Base-by-base conservation (phyloP, 2,888 invertebrate species). In the Agrenia bidenticulata region DNA sequence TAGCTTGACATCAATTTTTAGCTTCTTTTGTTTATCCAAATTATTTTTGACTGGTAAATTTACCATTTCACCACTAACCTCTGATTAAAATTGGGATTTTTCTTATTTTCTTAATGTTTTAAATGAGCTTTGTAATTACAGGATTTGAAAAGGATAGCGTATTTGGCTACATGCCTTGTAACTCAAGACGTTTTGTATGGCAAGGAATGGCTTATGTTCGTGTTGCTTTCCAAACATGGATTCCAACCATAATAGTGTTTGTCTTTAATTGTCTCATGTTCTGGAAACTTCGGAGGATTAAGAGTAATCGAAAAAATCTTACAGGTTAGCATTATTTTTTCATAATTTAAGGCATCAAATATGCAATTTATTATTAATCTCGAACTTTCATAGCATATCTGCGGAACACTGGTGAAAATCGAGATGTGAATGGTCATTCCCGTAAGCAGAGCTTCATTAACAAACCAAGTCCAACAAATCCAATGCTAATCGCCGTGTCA, bases 141-240 rank as follows among this genome's bases (percentile, higher is more conserved):
- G 80, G 80, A n/a, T 80, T 80, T 62, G 80, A 80, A 64, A 78
- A 78, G 9, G 80, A 80, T 64, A 80, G 80, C 67, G 78, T 79
- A 4, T 80, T 79, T 63, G 80, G 79, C 60, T 80, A 79, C 62
- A 67, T 76, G 23, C 78, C 79, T 2, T 80, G 80, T 57, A 76
- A 77, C 37, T 77, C 78, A 21, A 76, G 45, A 2, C 59, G 78
- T 21, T 73, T 74, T 53, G 77, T 76, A 56, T 79, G 78, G 32
- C 78, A 78, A 76, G 79, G 79, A 19, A 77, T 77, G 59, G 77
- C 78, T 0, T 79, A 79, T 58, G 71, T 80, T 53, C 78, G 80
- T 32, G 78, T 80, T 5, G 80, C 80, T 7, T 73, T 80, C 32
- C 79, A 79, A 50, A 79, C 80, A 0, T 80, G 80, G 80, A 73